Base-by-base conservation (phyloP, 1,140 invertebrate species). In the Drosophila kanapiae region DNA sequence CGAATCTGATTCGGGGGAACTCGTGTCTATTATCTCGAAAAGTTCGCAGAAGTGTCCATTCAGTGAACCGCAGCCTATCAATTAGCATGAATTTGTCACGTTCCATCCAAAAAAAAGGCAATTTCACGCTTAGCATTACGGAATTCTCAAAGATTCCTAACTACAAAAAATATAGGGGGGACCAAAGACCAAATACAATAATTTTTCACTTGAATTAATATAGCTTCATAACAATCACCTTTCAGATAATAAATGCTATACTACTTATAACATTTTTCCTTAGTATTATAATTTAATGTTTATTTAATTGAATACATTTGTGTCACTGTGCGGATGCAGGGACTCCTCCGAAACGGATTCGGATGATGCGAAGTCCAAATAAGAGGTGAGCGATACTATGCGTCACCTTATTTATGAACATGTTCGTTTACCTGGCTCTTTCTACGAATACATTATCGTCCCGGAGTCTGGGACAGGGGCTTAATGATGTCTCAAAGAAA, bases 331-430 rank as follows among this genome's bases (percentile, higher is more conserved):
- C 43, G 65, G 53, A 37, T 49, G 51, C 51, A 71, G 68, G 54
- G 67, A 72, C 49, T 72, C 68, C 53, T 72, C 48, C 29, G 45
- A 60, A 72, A 13, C 51, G 38, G 31, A 48, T 72, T 51, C 11
- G 16, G 37, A 72, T 51, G 65, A 42, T 59, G 53, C 40, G 7
- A 35, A 56, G 45, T 18, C 31, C 33, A 35, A 58, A 71, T 71
- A 33, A 40, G 35, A 51, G 54, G 70, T 72, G 70, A 72, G 37
- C 43, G 27, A 59, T 71, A 43, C 45, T 5, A 60, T 72, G 70
- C 67, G 70, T 72, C 70, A 72, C 47, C 13, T 27, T 49, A 40
- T 71, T 59, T 51, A 72, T 72, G 53, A 59, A 37, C 47, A 16
- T 8, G 63, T 43, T 42, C 49, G 37, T 51, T 67, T 68, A 69